phyloP scores from a whole-genome alignment of 2,113 vertebrate genomes.

The Saccopteryx leptura region DNA sequence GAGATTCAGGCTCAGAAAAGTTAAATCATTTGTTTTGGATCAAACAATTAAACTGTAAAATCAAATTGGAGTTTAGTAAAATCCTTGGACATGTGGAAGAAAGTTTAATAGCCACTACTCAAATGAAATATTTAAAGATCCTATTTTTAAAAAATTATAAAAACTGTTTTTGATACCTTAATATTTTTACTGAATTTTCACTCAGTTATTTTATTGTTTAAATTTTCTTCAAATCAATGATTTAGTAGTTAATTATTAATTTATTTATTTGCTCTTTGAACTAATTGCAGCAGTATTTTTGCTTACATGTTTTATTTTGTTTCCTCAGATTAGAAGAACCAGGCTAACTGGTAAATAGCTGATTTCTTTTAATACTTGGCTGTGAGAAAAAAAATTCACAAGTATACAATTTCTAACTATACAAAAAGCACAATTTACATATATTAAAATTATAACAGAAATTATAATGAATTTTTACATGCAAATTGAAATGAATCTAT shows the following conservation, averaged over 20 bases:
- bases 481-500: slow-evolving; percentile 22
- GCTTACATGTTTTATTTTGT: slow-evolving; percentile 40
- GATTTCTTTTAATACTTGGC: not conserved
- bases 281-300: not conserved
- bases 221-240: not conserved
- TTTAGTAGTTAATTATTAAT: not conserved
- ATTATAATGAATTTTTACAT: not conserved
- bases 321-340: not conserved
- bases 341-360: not conserved
- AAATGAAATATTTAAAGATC: not conserved
- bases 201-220: slow-evolving; percentile 16
- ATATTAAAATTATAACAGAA: not conserved
- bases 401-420: not conserved
- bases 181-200: not conserved
- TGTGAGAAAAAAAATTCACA: slow-evolving; percentile 20
- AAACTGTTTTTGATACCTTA: not conserved
- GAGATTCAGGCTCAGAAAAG: not conserved
- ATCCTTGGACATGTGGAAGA: not conserved
- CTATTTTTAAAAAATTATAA: not conserved
- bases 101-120: not conserved
- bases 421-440: not conserved
- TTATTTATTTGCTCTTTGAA: slow-evolving; percentile 29
- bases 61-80: slow-evolving; percentile 32
- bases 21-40: not conserved
- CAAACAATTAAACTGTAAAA: slow-evolving; percentile 18